Evolutionary conservation across 2,888 invertebrate genomes (phyloP).

Genomic region (Orthonychiurus folsomi): DNA sequence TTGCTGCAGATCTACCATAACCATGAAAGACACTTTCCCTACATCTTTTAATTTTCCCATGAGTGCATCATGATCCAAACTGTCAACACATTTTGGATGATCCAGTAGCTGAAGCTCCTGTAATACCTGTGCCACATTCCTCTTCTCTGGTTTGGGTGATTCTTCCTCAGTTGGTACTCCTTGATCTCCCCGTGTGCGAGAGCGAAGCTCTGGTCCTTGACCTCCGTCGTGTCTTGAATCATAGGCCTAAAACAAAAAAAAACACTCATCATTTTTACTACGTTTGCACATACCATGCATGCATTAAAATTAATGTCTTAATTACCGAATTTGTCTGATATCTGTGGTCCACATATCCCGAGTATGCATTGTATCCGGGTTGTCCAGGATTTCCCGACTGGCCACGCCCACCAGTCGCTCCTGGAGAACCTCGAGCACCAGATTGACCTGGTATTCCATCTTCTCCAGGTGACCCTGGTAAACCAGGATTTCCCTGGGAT

Average conservation of each 20-base stretch:
- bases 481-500: slow-evolving; percentile 13
- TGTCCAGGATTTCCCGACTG: too few species aligned
- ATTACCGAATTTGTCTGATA: too few species aligned
- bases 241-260: too few species aligned
- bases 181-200: neutral
- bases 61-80: slow-evolving; percentile 24
- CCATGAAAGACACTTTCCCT: slow-evolving; percentile 30
- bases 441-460: neutral
- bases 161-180: neutral
- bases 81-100: slow-evolving; percentile 29
- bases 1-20: slow-evolving; percentile 28
- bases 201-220: neutral
- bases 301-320: too few species aligned
- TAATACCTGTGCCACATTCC: slow-evolving; percentile 13
- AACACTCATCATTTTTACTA: too few species aligned
- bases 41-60: slow-evolving; percentile 22
- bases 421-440: neutral
- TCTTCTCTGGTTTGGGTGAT: neutral
- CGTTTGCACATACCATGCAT: too few species aligned
- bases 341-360: too few species aligned
- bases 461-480: slow-evolving; percentile 12
- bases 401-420: neutral
- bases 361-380: too few species aligned
- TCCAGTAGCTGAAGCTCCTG: slow-evolving; percentile 21
- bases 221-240: too few species aligned